A percentile compares a stretch with the other conserved stretches of the same genome.
These are phyloP conservation scores for Monopterus albus DNA, from an alignment of 2,113 vertebrate species.

Conservation along the genomic window DNA sequence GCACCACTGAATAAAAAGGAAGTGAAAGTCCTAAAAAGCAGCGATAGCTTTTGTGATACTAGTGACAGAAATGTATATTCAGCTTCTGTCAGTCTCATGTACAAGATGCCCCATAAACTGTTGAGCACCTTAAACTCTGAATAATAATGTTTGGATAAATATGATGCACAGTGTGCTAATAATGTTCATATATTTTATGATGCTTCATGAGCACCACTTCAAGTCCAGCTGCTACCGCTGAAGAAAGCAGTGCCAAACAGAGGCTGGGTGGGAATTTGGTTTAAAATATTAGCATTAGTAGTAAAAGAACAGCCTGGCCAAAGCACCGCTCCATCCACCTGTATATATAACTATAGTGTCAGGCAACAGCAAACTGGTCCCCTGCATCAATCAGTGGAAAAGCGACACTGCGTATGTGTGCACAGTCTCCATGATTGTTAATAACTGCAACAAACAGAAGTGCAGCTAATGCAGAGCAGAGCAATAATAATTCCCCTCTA, in stretches of 20 bases:
- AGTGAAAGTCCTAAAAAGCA: too few relatives aligned
- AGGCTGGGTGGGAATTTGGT: slow-evolving; percentile 17
- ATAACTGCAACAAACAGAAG: slow-evolving; percentile 37
- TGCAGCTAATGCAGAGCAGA: slow-evolving; percentile 50
- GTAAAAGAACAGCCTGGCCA: slow-evolving; percentile 45
- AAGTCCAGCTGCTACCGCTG: slow-evolving; percentile 15
- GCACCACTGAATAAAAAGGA: too few relatives aligned
- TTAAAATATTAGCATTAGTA: slow-evolving; percentile 56
- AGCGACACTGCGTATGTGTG: slow-evolving; percentile 9
- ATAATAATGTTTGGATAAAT: slow-evolving; percentile 5
- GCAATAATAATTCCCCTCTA: slow-evolving; percentile 50
- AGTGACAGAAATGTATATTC: too few relatives aligned
- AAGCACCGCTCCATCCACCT: slow-evolving; percentile 27
- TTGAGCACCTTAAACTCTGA: too few relatives aligned
- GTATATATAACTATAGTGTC: slow-evolving; percentile 52
- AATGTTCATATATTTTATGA: slow-evolving; percentile 18
- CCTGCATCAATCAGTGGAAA: slow-evolving; percentile 45
- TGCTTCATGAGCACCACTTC: slow-evolving; percentile 33
- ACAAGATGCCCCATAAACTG: too few relatives aligned
- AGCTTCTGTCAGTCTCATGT: too few relatives aligned
- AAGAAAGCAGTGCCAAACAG: slow-evolving; percentile 24
- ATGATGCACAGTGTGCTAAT: slow-evolving; percentile 7
- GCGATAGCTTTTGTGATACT: too few relatives aligned
- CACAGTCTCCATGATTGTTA: slow-evolving; percentile 28
- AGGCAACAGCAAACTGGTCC: slow-evolving; percentile 44